Evolutionary conservation across 2,888 invertebrate species (phyloP), one percentile per base, ranked within the genome.

Genomic region (Orthonevra nobilis): DNA sequence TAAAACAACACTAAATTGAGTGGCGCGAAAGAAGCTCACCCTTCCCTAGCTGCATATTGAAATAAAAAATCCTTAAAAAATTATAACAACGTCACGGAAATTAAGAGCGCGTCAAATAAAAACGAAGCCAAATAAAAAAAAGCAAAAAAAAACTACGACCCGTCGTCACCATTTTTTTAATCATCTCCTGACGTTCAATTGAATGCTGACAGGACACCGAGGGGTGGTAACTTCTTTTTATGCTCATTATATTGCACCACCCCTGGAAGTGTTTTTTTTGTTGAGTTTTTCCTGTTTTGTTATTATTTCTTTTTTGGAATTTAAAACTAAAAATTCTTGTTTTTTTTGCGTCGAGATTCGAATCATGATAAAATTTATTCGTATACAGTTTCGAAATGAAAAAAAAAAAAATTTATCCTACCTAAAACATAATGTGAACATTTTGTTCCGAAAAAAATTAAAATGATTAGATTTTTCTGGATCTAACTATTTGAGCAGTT

Each of bases 61-160:
- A 30, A 15, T 52, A 12, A 61, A 40, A 46, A 34, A 34, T 5
- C 20, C 48, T 23, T 12, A 38, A 36, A 56, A 68, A 61, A 63
- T 66, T 28, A 72, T 72, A 77, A 77, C 61, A 79, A 73, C 73
- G 73, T 79, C 73, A 79, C 61, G 79, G 79, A 79, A 79, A 79
- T 79, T 79, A 79, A 73, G 79, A 79, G 79, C 73, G 79, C 79
- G 79, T 79, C 66, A 79, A 79, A 79, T 68, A 79, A 73, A 79
- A 73, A 68, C 48, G 48, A 73, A 46, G 54, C 54, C 56, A 58
- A 42, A 58, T 52, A 61, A 60, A 66, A 60, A 50, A 42, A 73
- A 46, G 54, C 54, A 66, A 58, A 42, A 58, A 60, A 61, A 60
- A 66, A 60, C 34, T 54, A 64, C 73, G 52, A 68, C 66, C 79